Percentiles rank a stretch among this genome's conserved stretches.
Conservation (phyloP, 23 tunicate species). For the Ciona savignyi region DNA sequence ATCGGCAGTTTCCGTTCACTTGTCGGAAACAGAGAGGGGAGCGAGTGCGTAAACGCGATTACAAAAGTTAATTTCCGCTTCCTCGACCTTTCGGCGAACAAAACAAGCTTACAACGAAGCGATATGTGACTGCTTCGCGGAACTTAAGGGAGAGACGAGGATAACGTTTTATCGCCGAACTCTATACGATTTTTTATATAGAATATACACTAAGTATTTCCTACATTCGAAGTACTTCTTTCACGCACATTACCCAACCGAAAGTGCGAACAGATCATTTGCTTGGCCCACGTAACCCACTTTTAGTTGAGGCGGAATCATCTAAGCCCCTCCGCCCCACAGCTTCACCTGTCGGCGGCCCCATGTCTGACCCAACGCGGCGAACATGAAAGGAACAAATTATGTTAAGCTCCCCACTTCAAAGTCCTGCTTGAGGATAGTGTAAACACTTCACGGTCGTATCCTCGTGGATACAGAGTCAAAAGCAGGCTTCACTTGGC, state of each 20-base stretch:
- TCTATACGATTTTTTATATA: too few relatives aligned
- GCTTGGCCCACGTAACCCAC: neutral
- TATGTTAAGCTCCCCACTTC: constrained; percentile 1
- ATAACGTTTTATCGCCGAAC: too few relatives aligned
- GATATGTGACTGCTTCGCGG: neutral
- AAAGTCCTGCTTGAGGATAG: neutral
- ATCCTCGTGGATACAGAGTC: neutral
- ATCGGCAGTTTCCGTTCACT: neutral
- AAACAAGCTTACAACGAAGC: neutral
- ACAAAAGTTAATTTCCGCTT: neutral
- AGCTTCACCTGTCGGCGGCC: constrained; percentile 1
- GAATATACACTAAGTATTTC: too few relatives aligned
- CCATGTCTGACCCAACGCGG: neutral
- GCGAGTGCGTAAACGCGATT: neutral
- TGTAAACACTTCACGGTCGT: neutral
- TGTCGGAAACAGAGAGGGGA: neutral
- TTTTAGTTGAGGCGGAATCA: neutral
- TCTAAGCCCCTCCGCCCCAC: neutral
- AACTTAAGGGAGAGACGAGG: too few relatives aligned
- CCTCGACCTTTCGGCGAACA: neutral
- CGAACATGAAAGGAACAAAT: neutral
- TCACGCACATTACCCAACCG: too few relatives aligned
- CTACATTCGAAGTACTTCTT: too few relatives aligned
- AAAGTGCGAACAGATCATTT: too few relatives aligned
- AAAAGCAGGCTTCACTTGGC: neutral